Evolutionary conservation across 2,888 invertebrate genomes (phyloP), one percentile per base, ranked within the genome.

Genomic region (Eurytoma californica): DNA sequence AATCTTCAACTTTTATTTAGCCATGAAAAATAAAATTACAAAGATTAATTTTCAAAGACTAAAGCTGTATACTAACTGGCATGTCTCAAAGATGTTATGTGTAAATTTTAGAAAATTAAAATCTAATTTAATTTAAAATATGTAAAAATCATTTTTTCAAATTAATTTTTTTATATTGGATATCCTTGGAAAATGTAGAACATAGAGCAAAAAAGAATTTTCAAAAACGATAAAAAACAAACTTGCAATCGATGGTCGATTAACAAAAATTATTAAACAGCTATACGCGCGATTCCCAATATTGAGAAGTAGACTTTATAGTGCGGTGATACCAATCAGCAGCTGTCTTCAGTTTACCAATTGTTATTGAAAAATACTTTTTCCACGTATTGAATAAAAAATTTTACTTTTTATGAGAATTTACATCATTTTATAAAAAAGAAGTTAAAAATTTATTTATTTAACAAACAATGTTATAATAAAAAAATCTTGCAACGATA

Each of bases 221-320:
- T 79, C 30, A 51, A 69, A 77, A 77, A 39, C 5, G 14, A 18
- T 13, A 0, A 61, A n/a, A 77, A 77, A 53, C 51, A 7, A 0
- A 0, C n/a, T 13, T 0, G 67, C 16, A 55, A 68, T 61, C n/a
- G 78, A 4, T 5, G 5, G 28, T 49, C 13, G 51, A n/a, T 47
- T 67, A 4, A 24, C 4, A 55, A 72, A 68, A 72, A 78, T 78
- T 78, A 55, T 78, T 55, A 72, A 61, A 3, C 47, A 18, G 14
- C 18, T 57, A 20, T 24, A n/a, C 58, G n/a, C 39, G 65, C 18
- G 58, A 63, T 4, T 63, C 39, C 39, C 39, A 1, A 39, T 39
- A 7, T 39, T 39, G 39, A 39, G 39, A 39, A 39, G 39, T 39
- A 39, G 39, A 39, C 39, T 39, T 9, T 39, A n/a, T 39, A 39